Percentiles rank a stretch among this genome's conserved stretches.
phyloP scores from a whole-genome alignment of 2,888 invertebrate genomes.

The Sphaeridia pumilis region DNA sequence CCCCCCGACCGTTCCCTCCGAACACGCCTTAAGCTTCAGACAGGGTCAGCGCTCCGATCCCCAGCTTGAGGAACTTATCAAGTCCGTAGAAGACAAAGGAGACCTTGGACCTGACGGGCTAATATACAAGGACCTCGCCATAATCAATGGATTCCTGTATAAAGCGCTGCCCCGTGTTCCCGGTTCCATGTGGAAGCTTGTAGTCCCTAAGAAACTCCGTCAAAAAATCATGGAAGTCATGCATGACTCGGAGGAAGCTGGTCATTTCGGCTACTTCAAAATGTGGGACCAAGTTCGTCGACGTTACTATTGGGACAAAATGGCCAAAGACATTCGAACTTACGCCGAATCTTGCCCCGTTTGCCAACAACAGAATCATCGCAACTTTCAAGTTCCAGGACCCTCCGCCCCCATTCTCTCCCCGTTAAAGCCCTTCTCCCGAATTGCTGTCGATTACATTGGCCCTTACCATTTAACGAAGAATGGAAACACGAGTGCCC shows the following conservation, averaged over 20 bases:
- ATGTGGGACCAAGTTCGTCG: background rate
- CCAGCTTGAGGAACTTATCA: background rate
- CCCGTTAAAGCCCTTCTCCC: background rate
- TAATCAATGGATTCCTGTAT: conserved; percentile 5
- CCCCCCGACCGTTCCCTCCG: background rate
- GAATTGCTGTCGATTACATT: conserved; percentile 8
- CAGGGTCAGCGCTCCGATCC: background rate
- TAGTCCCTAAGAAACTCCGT: background rate
- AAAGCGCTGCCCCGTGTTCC: background rate
- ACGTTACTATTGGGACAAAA: conserved; percentile 5
- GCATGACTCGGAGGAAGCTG: conserved; percentile 1
- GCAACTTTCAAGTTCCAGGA: background rate
- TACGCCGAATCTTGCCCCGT: background rate
- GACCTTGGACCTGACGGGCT: background rate
- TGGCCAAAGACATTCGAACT: background rate
- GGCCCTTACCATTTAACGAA: background rate
- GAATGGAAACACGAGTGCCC: background rate
- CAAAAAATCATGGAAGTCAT: background rate
- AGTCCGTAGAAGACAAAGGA: background rate
- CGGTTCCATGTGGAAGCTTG: background rate
- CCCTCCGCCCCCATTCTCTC: background rate
- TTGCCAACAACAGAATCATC: background rate
- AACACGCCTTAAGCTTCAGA: background rate
- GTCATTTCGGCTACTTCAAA: conserved; percentile 2
- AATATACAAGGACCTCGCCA: background rate